Percentiles rank a stretch among this genome's conserved stretches.
These are phyloP conservation scores for Salvelinus fontinalis DNA, from an alignment of 2,113 vertebrate species.

Conservation along the genomic window DNA sequence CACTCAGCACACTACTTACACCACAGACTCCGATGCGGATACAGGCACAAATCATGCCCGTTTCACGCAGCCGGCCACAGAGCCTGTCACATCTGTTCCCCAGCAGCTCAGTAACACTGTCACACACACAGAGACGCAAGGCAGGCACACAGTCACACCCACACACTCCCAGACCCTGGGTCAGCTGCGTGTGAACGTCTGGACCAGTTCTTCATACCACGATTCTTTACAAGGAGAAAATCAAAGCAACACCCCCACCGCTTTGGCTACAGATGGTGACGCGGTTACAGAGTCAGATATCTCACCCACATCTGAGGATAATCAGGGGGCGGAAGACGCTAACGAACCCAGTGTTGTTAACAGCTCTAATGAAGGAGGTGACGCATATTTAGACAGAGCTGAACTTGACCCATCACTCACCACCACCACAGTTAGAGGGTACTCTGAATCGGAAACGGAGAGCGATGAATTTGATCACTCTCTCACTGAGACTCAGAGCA, in stretches of 20 bases:
- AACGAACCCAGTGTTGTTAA: background rate
- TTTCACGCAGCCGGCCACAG: constrained; percentile 37
- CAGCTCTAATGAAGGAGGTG: constrained; percentile 30
- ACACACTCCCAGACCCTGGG: constrained; percentile 33
- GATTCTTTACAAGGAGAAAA: constrained; percentile 29
- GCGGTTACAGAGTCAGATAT: no score
- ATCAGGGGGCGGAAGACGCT: background rate
- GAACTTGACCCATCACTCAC: constrained; percentile 6
- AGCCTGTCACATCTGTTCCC: constrained; percentile 55
- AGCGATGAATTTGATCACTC: constrained; percentile 32
- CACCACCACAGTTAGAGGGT: constrained; percentile 26
- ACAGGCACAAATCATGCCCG: constrained; percentile 36
- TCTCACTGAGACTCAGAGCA: constrained; percentile 1
- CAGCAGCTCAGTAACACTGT: constrained; percentile 31
- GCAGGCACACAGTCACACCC: no score
- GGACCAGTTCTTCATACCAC: constrained; percentile 37
- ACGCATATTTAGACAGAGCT: constrained; percentile 32
- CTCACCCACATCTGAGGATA: no score
- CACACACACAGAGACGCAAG: background rate
- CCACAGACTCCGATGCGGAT: background rate
- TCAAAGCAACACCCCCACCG: constrained; percentile 28
- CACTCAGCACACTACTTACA: background rate
- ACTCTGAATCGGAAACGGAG: constrained; percentile 25
- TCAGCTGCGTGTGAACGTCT: constrained; percentile 33
- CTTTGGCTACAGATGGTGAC: no score